Conservation (phyloP, 2,113 vertebrate species). For the Urocolius indicus region DNA sequence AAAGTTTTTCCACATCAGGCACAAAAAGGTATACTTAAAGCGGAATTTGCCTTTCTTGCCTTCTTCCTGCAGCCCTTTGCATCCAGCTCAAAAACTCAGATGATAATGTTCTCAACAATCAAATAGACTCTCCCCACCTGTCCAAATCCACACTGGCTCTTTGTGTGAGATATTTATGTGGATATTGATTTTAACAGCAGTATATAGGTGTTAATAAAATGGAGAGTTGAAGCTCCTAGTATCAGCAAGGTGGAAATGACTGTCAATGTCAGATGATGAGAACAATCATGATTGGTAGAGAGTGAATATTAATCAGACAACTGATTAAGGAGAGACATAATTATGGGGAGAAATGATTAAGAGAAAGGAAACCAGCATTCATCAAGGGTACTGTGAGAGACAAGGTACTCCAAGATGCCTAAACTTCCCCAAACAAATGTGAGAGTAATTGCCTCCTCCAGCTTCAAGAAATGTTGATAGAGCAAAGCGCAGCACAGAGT, state of each 20-base stretch:
- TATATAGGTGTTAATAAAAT: neutral
- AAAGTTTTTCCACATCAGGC: neutral
- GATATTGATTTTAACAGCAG: neutral
- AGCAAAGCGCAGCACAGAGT: neutral
- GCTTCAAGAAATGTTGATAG: neutral
- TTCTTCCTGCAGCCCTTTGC: neutral
- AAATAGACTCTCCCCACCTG: neutral
- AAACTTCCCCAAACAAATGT: neutral
- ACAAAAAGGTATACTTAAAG: neutral
- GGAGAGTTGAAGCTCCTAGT: neutral
- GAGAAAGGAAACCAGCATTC: conserved; percentile 18
- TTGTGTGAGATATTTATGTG: neutral
- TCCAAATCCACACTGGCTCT: neutral
- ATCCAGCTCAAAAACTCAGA: accelerated
- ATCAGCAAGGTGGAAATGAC: neutral
- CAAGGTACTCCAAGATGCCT: neutral
- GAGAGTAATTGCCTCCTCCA: neutral
- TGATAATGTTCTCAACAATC: neutral
- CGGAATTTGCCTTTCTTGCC: neutral
- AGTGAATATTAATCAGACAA: conserved; percentile 39
- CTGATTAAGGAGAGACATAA: conserved; percentile 46
- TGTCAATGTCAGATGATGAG: conserved; percentile 28
- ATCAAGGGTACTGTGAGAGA: neutral
- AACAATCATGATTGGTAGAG: neutral
- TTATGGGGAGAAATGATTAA: conserved; percentile 10